Base-by-base conservation (phyloP, 2,113 vertebrate genomes). In the Erpornis zantholeuca region DNA sequence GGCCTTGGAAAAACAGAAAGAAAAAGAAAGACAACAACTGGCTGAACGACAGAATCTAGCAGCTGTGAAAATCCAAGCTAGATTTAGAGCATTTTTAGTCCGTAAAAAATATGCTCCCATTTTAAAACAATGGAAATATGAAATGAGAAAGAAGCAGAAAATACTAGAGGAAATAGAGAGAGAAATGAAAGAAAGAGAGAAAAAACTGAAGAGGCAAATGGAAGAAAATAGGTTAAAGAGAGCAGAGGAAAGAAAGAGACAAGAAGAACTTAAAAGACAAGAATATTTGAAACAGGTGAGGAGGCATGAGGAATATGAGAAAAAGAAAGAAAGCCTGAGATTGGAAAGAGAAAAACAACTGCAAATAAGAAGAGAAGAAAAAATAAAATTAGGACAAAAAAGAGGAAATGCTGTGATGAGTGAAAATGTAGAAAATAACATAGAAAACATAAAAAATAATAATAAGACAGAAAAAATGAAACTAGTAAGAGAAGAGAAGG, bases 21-120 rank as follows among this genome's bases (percentile, higher is more conserved):
- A 97, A 89, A 95, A 98, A 96, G 95, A 98, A 95, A 94, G 70
- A 59, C 92, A 77, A 36, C 94, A 38, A 47, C 50, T 96, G 79
- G 68, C 94, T 82, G 90, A 98, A 76, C 50, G 95, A 27, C 68
- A 49, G 31, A 84, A 95, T 94, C 83, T 31, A 82, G 98, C 99
- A 69, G 98, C 98, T 69, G 82, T 97, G 66, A 98, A 96, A 97
- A 98, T 99, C 69, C 98, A 99, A 96, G 95, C 98, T 90, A 97
- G 72, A 60, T 97, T 98, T 82, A 97, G 97, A 96, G 97, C 97
- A 70, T 97, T 97, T 79, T 47, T 97, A 80, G 92, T 92, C 9
- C 97, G 52, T 61, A 97, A 84, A 94, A 97, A 97, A 91, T 98
- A 97, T 28, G 47, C 68, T 61, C 92, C 94, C 10, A 71, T 98